Conservation (phyloP, 2,797 vertebrate species). For the Vireo griseus region DNA sequence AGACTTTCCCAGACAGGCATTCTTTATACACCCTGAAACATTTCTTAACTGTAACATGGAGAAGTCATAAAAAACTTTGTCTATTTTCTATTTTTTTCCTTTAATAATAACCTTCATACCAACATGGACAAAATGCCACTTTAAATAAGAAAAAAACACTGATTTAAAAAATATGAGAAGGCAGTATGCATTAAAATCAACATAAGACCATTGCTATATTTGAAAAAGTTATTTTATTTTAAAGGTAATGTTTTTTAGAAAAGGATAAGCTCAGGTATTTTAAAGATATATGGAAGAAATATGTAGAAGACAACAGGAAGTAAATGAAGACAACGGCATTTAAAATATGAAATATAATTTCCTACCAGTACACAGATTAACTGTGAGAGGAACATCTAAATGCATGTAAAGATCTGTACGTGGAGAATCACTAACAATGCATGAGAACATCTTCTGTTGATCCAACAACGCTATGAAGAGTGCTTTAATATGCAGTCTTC, state of each 20-base stretch:
- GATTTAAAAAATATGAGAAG: not conserved
- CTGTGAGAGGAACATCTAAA: conserved; percentile 12
- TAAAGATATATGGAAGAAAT: not conserved
- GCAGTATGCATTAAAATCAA: not conserved
- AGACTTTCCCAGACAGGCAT: not conserved
- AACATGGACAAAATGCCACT: not conserved
- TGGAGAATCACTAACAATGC: not conserved
- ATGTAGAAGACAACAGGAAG: not conserved
- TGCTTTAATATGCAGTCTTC: not conserved
- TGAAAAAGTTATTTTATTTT: not conserved
- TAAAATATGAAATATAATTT: not conserved
- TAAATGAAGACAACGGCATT: not conserved
- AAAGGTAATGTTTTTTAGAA: not conserved
- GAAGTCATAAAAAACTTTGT: not conserved
- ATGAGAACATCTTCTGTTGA: not conserved
- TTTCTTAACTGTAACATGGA: not conserved
- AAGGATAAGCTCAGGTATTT: not conserved
- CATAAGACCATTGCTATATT: not conserved
- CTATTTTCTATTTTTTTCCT: not conserved
- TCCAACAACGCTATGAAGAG: not conserved
- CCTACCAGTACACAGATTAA: not conserved
- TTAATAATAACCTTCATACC: not conserved
- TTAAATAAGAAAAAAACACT: not conserved
- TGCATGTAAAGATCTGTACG: not conserved
- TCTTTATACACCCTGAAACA: not conserved